A percentile compares a stretch with the other conserved stretches of the same genome.
phyloP scores from a whole-genome alignment of 1,140 invertebrate species.

The Leptinotarsa lineolata region DNA sequence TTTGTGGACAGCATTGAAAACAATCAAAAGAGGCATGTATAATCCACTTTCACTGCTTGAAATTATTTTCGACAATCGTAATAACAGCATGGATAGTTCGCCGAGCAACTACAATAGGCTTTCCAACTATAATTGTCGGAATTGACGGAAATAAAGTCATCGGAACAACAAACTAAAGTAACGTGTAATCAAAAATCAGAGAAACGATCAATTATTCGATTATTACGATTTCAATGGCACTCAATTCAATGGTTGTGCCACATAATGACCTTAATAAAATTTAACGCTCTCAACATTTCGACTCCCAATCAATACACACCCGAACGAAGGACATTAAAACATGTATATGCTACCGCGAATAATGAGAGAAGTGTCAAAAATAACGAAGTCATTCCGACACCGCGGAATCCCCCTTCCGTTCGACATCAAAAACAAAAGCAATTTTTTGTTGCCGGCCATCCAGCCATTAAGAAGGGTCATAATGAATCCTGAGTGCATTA shows the following conservation, averaged over 20 bases:
- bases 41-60: too few relatives aligned
- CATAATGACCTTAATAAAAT: slow-evolving; percentile 49
- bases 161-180: slow-evolving; percentile 30
- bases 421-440: slow-evolving; percentile 21
- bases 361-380: slow-evolving; percentile 11
- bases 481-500: slow-evolving; percentile 41
- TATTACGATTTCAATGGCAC: slow-evolving; percentile 46
- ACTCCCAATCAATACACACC: slow-evolving; percentile 42
- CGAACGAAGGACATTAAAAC: slow-evolving; percentile 38
- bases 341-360: slow-evolving; percentile 29
- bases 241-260: slow-evolving; percentile 44
- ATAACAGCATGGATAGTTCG: too few relatives aligned
- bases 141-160: slow-evolving; percentile 25
- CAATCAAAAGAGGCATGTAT: too few relatives aligned
- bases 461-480: slow-evolving; percentile 38
- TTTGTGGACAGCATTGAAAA: too few relatives aligned
- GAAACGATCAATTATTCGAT: slow-evolving; percentile 48
- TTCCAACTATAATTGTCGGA: neutral
- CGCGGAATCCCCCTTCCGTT: slow-evolving; percentile 1
- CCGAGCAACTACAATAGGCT: neutral
- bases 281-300: slow-evolving; percentile 42
- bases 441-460: slow-evolving; percentile 27
- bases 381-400: slow-evolving; percentile 4
- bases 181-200: slow-evolving; percentile 40
- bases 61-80: too few relatives aligned